phyloP scores from a whole-genome alignment of 2,888 invertebrate species.

The Pandemis corylana region DNA sequence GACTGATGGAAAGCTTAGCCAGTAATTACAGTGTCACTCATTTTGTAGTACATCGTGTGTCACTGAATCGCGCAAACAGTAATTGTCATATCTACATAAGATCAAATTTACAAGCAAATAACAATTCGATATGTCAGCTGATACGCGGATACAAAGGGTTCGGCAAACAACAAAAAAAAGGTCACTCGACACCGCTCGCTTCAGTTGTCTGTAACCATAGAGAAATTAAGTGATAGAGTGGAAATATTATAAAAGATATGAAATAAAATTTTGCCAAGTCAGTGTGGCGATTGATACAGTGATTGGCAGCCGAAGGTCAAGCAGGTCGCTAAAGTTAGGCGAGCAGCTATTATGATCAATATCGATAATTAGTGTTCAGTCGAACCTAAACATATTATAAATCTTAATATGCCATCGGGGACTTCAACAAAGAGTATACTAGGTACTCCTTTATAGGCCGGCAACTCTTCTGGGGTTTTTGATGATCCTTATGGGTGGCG shows the following conservation, averaged over 20 bases:
- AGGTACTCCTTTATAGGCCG: too few species aligned
- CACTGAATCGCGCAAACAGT: neutral
- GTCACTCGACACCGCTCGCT: conserved; percentile 7
- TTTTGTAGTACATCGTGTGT: neutral
- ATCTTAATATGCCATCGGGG: too few species aligned
- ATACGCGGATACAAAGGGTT: conserved; percentile 29
- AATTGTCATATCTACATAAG: neutral
- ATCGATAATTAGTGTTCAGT: too few species aligned
- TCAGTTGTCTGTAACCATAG: neutral
- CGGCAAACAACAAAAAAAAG: conserved; percentile 24
- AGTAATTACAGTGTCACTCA: neutral
- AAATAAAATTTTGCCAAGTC: too few species aligned
- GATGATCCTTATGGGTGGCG: too few species aligned
- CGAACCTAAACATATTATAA: too few species aligned
- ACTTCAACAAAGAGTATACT: too few species aligned
- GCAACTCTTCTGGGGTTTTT: too few species aligned
- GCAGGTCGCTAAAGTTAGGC: too few species aligned
- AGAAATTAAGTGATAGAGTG: neutral
- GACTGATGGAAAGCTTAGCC: neutral
- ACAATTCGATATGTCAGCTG: conserved; percentile 23
- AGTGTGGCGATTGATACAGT: too few species aligned
- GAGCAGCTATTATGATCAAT: too few species aligned
- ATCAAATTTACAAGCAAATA: conserved; percentile 1
- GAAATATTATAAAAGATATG: neutral
- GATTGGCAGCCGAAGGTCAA: too few species aligned